These are phyloP conservation scores for Caracal caracal DNA, from an alignment of 2,113 vertebrate species.

Conservation along the genomic window DNA sequence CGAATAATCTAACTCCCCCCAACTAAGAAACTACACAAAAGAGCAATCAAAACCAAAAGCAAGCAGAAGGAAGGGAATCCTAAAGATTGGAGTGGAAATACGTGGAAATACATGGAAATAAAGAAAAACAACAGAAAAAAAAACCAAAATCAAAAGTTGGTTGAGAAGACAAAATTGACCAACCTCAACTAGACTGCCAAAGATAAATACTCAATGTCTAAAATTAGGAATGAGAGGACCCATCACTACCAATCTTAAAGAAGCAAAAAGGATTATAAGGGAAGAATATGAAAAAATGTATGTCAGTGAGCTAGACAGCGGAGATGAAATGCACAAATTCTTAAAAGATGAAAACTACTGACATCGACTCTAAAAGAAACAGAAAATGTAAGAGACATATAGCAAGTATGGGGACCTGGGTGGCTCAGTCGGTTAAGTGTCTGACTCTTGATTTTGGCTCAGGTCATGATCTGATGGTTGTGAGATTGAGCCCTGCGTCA, in stretches of 20 bases:
- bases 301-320: not conserved
- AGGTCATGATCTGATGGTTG: too few species aligned
- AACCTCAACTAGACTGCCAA: not conserved
- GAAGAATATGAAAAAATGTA: not conserved
- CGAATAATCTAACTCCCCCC: not conserved
- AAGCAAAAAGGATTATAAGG: not conserved
- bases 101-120: not conserved
- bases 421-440: too few species aligned
- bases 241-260: not conserved
- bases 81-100: not conserved
- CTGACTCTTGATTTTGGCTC: too few species aligned
- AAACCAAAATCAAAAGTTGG: not conserved
- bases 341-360: not conserved
- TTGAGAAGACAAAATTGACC: not conserved
- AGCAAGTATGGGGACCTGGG: too few species aligned
- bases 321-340: not conserved
- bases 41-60: not conserved
- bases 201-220: not conserved
- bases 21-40: constrained; percentile 2
- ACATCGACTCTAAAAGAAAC: not conserved
- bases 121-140: not conserved
- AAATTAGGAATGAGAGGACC: not conserved
- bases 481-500: too few species aligned
- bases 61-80: not conserved
- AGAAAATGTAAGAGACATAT: not conserved